A percentile compares a stretch with the other conserved stretches of the same genome.
Conservation (phyloP, 2,113 vertebrate species). For the Mesembrinibis cayennensis region DNA sequence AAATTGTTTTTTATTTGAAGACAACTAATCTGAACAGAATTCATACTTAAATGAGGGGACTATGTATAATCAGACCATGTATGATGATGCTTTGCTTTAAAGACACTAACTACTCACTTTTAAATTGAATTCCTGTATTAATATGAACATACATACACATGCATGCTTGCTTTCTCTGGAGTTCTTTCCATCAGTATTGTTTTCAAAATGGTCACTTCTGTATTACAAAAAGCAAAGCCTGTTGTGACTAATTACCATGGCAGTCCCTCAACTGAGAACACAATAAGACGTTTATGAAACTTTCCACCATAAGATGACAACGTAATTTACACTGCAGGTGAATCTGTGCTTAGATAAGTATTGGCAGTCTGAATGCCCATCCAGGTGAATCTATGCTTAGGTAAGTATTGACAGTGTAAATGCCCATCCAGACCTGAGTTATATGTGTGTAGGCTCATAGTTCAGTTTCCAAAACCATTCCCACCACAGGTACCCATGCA, state of each 20-base stretch:
- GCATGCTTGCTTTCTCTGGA: not conserved
- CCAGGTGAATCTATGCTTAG: not conserved
- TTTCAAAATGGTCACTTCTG: not conserved
- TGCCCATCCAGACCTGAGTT: not conserved
- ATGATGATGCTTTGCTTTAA: not conserved
- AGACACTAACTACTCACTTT: not conserved
- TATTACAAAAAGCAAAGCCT: not conserved
- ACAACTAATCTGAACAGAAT: not conserved
- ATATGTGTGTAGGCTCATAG: fast-evolving
- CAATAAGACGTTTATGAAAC: not conserved
- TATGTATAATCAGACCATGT: not conserved
- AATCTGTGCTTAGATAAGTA: not conserved
- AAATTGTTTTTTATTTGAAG: not conserved
- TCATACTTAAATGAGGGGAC: not conserved
- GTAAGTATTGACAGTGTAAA: not conserved
- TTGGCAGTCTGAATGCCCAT: not conserved
- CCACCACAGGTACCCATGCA: fast-evolving
- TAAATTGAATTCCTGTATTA: not conserved
- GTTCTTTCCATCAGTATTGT: not conserved
- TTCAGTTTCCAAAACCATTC: not conserved
- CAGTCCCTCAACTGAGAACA: not conserved
- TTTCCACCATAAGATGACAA: not conserved
- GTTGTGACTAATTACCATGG: not conserved
- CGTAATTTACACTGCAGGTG: not conserved
- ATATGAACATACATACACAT: not conserved